Evolutionary conservation across 2,888 invertebrate genomes (phyloP), one percentile per base, ranked within the genome.

Genomic region (Diachrysia chrysitis): DNA sequence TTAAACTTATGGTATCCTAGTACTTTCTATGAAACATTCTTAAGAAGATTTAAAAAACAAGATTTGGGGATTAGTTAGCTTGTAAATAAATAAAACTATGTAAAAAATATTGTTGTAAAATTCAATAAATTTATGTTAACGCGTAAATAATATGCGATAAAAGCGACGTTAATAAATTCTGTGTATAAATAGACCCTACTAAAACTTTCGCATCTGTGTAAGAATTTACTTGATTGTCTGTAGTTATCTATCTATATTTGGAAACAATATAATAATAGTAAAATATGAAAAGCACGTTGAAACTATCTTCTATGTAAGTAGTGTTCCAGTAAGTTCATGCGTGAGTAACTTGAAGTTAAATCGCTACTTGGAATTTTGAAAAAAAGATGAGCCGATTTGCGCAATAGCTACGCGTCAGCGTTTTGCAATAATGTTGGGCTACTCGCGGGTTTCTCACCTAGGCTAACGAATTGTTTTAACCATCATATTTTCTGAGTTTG

Each of bases 261-360:
- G 16, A 4, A 16, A 6, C 16, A 42, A 3, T 6, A 6, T 5
- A 42, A n/a, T n/a, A n/a, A n/a, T 16, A 16, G 16, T 16, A 4
- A 42, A 42, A n/a, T 32, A n/a, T n/a, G 42, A n/a, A 42, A 42
- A 1, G 42, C 42, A 42, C 42, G 42, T 42, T 42, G 16, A 42
- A 42, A 42, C 42, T 42, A 42, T 42, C 42, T 42, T 6, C n/a
- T n/a, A 42, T 6, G n/a, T 42, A 42, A 16, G 42, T 42, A n/a
- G n/a, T 42, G n/a, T 42, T 42, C 42, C 42, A 21, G 23, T 32
- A 69, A 58, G 42, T 58, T 64, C 54, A 61, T 60, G 42, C 69
- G 64, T 61, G 42, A 73, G 19, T 54, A 59, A 73, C 51, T 73
- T 32, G 54, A 46, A 68, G 68, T 37, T 21, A 56, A 56, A 56